Conservation (phyloP, 2,888 invertebrate genomes). For the Aspidiotus rigidus region DNA sequence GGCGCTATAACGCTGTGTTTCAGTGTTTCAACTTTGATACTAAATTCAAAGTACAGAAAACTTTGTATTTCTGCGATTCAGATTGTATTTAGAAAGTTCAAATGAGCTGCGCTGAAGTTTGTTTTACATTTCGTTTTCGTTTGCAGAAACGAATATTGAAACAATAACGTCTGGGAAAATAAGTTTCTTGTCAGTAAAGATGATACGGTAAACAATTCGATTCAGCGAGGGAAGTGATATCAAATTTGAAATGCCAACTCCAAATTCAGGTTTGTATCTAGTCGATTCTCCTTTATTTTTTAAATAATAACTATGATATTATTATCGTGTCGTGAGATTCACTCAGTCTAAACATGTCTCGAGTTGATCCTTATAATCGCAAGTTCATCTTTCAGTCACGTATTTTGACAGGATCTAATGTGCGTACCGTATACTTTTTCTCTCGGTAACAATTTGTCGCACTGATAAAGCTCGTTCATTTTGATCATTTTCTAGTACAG, state of each 20-base stretch:
- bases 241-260: slow-evolving; percentile 25
- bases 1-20: slow-evolving; percentile 31
- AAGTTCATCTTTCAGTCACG: too few species aligned
- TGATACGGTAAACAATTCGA: background rate
- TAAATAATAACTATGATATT: background rate
- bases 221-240: background rate
- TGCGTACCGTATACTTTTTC: too few species aligned
- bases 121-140: background rate
- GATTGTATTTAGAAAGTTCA: slow-evolving; percentile 2
- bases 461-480: background rate
- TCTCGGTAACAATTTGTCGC: too few species aligned
- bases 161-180: background rate
- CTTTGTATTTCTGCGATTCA: background rate
- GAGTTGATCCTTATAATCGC: background rate
- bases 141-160: background rate
- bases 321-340: background rate
- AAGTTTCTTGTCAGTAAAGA: background rate
- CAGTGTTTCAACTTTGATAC: slow-evolving; percentile 29
- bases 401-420: too few species aligned
- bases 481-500: too few species aligned
- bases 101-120: background rate
- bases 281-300: background rate
- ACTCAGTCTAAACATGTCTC: background rate
- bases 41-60: background rate
- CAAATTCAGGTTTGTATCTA: slow-evolving; percentile 27